Evolutionary conservation across 2,113 vertebrate genomes (phyloP).

Genomic region (Tragelaphus imberbis): DNA sequence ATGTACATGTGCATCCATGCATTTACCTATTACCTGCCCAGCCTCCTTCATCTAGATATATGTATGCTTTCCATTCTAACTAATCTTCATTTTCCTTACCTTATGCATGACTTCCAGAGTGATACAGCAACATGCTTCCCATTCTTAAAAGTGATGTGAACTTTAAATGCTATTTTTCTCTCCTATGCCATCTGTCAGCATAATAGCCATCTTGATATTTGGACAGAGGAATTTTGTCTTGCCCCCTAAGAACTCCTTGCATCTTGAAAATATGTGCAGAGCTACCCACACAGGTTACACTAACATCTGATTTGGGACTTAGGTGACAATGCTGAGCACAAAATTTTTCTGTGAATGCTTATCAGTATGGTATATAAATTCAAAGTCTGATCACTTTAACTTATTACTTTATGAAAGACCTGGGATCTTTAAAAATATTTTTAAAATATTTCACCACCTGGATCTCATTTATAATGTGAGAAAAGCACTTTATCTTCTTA

Average conservation of each 20-base stretch:
- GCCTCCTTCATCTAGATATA: neutral
- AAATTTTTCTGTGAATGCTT: neutral
- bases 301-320: neutral
- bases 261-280: neutral
- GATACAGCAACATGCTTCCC: neutral
- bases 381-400: neutral
- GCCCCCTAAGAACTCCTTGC: neutral
- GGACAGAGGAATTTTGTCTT: neutral
- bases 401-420: neutral
- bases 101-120: neutral
- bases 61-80: neutral
- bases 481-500: neutral
- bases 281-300: neutral
- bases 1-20: neutral
- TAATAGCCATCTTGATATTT: constrained; percentile 26
- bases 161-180: constrained; percentile 19
- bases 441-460: neutral
- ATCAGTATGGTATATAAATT: neutral
- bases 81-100: neutral
- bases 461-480: neutral
- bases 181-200: neutral
- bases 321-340: neutral
- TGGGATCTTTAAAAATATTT: neutral
- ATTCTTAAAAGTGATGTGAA: constrained; percentile 29
- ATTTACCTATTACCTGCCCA: neutral